Percentiles rank a stretch among this genome's conserved stretches.
These are phyloP conservation scores for Drosophila gaucha DNA, from an alignment of 2,888 invertebrate genomes.

Conservation along the genomic window DNA sequence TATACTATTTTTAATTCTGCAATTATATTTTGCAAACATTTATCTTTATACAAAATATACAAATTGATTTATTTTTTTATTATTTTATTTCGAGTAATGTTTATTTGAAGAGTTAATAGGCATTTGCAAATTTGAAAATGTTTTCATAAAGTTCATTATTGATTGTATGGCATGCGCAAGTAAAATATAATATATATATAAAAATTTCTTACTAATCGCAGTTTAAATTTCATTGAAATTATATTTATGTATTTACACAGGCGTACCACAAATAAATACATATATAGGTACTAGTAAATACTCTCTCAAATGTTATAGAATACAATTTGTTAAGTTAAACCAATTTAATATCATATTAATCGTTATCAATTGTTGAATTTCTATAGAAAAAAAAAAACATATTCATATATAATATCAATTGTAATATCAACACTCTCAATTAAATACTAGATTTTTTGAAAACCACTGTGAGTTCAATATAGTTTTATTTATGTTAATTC, in stretches of 20 bases:
- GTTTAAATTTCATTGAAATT: conserved; percentile 7
- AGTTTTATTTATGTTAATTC: not conserved
- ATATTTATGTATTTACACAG: conserved; percentile 2
- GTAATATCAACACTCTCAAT: conserved; percentile 25
- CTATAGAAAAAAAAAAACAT: conserved; percentile 3
- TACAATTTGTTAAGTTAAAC: conserved; percentile 13
- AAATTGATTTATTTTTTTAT: not conserved
- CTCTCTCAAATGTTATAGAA: conserved; percentile 24
- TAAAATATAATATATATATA: conserved; percentile 4
- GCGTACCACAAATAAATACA: not conserved
- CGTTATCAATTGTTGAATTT: conserved; percentile 38
- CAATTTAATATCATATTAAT: conserved; percentile 15
- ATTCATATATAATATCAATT: conserved; percentile 32
- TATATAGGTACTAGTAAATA: conserved; percentile 6
- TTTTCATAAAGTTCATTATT: not conserved
- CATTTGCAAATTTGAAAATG: not conserved
- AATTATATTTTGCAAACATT: not conserved
- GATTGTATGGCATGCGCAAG: conserved; percentile 7
- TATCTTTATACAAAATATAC: not conserved
- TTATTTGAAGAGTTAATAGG: not conserved
- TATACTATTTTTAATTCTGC: conserved; percentile 8
- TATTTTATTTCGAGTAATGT: not conserved
- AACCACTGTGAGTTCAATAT: no score
- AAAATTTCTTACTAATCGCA: conserved; percentile 1
- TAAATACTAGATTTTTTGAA: conserved; percentile 13